These are phyloP conservation scores for Gorsachius goisagi DNA, from an alignment of 2,113 vertebrate species.

Conservation along the genomic window DNA sequence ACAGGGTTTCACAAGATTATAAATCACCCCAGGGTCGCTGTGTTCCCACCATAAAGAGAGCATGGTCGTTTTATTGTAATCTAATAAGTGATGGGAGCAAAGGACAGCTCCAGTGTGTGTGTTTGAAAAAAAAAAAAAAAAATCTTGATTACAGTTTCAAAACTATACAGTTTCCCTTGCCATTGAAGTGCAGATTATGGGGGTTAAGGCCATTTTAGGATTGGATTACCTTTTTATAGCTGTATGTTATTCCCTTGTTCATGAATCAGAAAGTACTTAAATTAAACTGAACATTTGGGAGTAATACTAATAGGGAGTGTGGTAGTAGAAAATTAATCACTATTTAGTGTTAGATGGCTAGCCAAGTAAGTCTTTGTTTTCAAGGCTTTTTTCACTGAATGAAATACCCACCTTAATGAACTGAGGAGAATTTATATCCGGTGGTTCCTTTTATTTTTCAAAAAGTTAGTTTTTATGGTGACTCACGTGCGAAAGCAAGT, in stretches of 20 bases:
- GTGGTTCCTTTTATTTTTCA: not conserved
- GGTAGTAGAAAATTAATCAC: slow-evolving; percentile 81
- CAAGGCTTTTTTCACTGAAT: slow-evolving; percentile 57
- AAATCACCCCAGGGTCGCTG: slow-evolving; percentile 89
- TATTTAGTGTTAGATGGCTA: slow-evolving; percentile 78
- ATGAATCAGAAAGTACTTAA: slow-evolving; percentile 86
- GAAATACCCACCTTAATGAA: slow-evolving; percentile 51
- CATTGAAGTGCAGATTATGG: slow-evolving; percentile 85
- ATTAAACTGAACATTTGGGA: slow-evolving; percentile 85
- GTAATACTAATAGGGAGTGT: slow-evolving; percentile 77
- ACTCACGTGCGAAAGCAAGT: not conserved
- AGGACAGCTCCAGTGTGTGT: slow-evolving; percentile 85
- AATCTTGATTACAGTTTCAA: slow-evolving; percentile 88
- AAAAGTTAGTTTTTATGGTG: not conserved
- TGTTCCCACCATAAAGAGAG: slow-evolving; percentile 89
- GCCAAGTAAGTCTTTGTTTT: slow-evolving; percentile 71
- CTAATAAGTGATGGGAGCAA: slow-evolving; percentile 90
- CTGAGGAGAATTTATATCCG: not conserved
- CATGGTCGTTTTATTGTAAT: slow-evolving; percentile 84
- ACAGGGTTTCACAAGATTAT: slow-evolving; percentile 93
- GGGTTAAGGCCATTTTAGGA: slow-evolving; percentile 83
- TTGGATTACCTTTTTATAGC: slow-evolving; percentile 85
- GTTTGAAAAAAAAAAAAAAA: slow-evolving; percentile 82
- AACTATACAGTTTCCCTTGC: slow-evolving; percentile 83
- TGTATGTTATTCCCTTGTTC: slow-evolving; percentile 82